Base-by-base conservation (phyloP, 1,140 invertebrate genomes). In the Tyrophagus putrescentiae region DNA sequence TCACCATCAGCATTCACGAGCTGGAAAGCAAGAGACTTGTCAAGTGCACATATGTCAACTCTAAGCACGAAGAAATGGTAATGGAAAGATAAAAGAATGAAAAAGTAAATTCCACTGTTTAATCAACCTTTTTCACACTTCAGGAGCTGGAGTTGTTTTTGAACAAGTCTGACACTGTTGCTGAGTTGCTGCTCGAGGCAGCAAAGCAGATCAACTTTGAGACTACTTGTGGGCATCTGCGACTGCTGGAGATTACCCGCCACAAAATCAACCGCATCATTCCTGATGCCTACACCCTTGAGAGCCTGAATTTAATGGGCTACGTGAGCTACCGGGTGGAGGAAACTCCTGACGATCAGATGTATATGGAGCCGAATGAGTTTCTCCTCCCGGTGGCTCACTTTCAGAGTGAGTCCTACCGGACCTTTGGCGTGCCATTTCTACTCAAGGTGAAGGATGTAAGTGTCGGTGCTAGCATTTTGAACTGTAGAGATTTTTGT, bases 351-450 rank as follows among this genome's bases (percentile, higher is more conserved):
- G 75, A 76, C 65, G 93, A 98, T 63, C 93, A 99, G 72, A 64
- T 84, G 33, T 75, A 80, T 57, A 64, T 87, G 58, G 77, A 78
- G 63, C 82, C 85, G 45, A 87, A 93, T 72, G 93, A 98, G 76
- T 77, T 86, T 69, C 74, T 98, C n/a, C 82, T 98, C 60, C 87
- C 92, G 57, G 91, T 95, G 67, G 90, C 90, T 62, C 95, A 98
- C 76, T 98, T 92, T 75, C 82, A 94, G 70, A 97, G 97, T 78
- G 94, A 98, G 72, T 79, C 90, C 50, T 94, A 87, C 72, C 84
- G 89, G 41, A 94, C 92, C n/a, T 98, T 98, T 76, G 95, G 95
- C 60, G 85, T 92, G 63, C 95, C 95, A 41, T 98, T 98, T 76
- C 80, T 95, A 67, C 77, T 95, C 53, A 94, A 94, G 76, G 80